These are phyloP conservation scores for Oscheius sp. DNA, from an alignment of 2,888 invertebrate genomes.

Conservation along the genomic window DNA sequence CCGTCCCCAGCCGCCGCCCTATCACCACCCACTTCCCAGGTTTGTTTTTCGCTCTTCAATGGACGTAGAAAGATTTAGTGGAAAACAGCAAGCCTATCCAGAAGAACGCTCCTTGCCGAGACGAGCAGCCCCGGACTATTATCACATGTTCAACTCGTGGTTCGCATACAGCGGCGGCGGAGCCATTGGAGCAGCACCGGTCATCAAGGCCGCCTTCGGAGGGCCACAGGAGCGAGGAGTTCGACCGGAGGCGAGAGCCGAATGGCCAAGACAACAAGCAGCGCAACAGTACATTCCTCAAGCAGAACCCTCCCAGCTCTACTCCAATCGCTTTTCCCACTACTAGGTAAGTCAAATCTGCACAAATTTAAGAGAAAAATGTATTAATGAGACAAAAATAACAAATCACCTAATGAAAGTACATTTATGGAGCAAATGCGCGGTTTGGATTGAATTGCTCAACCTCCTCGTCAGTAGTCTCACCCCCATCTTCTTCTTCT, in stretches of 20 bases:
- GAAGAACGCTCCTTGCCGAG: constrained; percentile 13
- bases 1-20: constrained; percentile 33
- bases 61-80: background rate
- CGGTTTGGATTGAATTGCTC: constrained; percentile 58
- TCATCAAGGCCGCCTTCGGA: constrained; percentile 36
- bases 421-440: constrained; percentile 43
- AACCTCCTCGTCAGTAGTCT: constrained; percentile 38
- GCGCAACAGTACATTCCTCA: background rate
- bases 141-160: constrained; percentile 65
- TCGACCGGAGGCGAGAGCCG: background rate
- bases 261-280: background rate
- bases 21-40: constrained; percentile 27
- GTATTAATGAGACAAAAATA: background rate
- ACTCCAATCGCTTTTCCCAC: constrained; percentile 50
- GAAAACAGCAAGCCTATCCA: constrained; percentile 21
- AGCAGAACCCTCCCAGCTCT: constrained; percentile 30
- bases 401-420: background rate
- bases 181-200: constrained; percentile 43
- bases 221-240: constrained; percentile 4
- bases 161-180: constrained; percentile 59
- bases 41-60: background rate
- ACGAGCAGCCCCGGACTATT: constrained; percentile 51
- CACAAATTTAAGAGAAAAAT: background rate
- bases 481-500: constrained; percentile 35
- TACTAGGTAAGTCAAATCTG: constrained; percentile 37